phyloP scores from a whole-genome alignment of 2,113 vertebrate genomes.

The Dolichallabes microphthalmus region DNA sequence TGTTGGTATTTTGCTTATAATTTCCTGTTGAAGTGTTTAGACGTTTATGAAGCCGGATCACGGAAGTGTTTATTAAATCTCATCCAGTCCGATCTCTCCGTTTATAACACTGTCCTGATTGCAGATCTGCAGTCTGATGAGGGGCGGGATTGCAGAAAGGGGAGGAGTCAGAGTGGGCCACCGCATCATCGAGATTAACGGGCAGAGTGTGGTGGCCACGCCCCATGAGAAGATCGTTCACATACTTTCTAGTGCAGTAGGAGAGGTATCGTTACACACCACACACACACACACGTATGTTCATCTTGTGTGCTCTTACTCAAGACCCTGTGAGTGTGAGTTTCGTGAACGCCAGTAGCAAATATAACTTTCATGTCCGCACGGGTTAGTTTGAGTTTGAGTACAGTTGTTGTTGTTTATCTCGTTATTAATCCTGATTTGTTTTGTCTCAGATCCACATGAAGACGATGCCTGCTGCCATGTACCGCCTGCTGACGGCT shows the following conservation, averaged over 20 bases:
- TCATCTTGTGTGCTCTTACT: neutral
- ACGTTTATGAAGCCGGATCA: neutral
- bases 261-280: slow-evolving; percentile 79
- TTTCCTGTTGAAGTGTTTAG: too few species aligned
- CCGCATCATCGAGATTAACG: slow-evolving; percentile 96
- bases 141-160: slow-evolving; percentile 92
- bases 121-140: slow-evolving; percentile 98
- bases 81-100: neutral
- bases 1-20: too few species aligned
- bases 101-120: neutral
- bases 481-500: slow-evolving; percentile 96
- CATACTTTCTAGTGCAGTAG: slow-evolving; percentile 95
- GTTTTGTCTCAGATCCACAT: slow-evolving; percentile 85
- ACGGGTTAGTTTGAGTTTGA: neutral
- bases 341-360: too few species aligned
- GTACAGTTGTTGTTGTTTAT: neutral
- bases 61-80: neutral
- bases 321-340: too few species aligned
- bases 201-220: slow-evolving; percentile 95
- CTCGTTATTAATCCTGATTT: neutral
- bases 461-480: slow-evolving; percentile 98
- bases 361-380: neutral
- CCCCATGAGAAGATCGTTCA: slow-evolving; percentile 98
- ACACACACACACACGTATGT: neutral
- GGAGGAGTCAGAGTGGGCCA: slow-evolving; percentile 95